Percentiles rank a stretch among this genome's conserved stretches.
These are phyloP conservation scores for Chaetodon trifascialis DNA, from an alignment of 2,113 vertebrate species.

Conservation along the genomic window DNA sequence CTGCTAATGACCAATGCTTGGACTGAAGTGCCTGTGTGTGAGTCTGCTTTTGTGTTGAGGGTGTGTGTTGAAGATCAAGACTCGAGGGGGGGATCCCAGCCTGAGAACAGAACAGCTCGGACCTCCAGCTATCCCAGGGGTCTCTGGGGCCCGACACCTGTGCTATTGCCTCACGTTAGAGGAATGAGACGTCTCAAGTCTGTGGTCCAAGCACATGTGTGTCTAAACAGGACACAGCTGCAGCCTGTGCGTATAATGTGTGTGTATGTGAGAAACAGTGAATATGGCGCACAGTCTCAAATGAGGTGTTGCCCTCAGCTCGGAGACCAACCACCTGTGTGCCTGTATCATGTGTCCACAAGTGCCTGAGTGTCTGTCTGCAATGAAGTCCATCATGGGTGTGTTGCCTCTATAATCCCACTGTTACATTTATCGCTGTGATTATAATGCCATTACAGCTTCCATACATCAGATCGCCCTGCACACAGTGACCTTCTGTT, in stretches of 20 bases:
- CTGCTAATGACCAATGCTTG: constrained; percentile 42
- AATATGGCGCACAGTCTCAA: constrained; percentile 16
- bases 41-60: constrained; percentile 3
- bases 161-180: constrained; percentile 73
- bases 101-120: constrained; percentile 68
- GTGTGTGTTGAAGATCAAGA: constrained; percentile 51
- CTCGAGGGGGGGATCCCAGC: constrained; percentile 43
- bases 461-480: constrained; percentile 33
- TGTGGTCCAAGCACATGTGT: constrained; percentile 57
- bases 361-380: constrained; percentile 30
- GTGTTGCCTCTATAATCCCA: constrained; percentile 44
- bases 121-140: constrained; percentile 66
- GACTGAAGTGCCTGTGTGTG: constrained; percentile 2
- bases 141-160: constrained; percentile 77
- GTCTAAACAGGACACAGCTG: constrained; percentile 80
- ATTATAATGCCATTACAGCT: constrained; percentile 45
- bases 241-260: constrained; percentile 39
- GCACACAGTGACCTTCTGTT: constrained; percentile 1
- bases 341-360: constrained; percentile 28
- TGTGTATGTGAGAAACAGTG: constrained; percentile 33
- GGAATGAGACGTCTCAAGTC: constrained; percentile 70
- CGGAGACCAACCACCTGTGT: constrained; percentile 66
- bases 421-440: constrained; percentile 50
- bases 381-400: constrained; percentile 50
- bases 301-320: constrained; percentile 72